Base-by-base conservation (phyloP, 2,888 invertebrate genomes). In the Clostera curtula region DNA sequence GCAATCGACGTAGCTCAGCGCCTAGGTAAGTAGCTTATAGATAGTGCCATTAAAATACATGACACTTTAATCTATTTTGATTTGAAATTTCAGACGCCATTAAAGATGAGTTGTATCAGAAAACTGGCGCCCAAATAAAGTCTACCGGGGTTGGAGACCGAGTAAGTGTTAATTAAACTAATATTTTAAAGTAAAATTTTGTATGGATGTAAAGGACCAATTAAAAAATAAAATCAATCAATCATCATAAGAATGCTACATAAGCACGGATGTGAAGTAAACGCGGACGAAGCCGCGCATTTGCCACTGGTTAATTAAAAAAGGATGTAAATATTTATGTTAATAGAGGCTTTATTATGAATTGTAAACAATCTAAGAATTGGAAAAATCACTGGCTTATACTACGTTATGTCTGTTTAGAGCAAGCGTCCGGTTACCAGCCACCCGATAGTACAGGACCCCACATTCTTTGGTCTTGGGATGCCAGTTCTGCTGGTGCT, bases 141-240 rank as follows among this genome's bases (percentile, higher is more conserved):
- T 85, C 88, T 14, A 90, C 91, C 11, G 94, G 93, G 16, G 89
- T 95, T 30, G 95, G 95, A 12, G 91, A 93, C 55, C 89, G 90
- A 85, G 93, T 93, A 79, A 86, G 73, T 32, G n/a, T n/a, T n/a
- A n/a, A n/a, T n/a, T n/a, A n/a, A n/a, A n/a, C n/a, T n/a, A n/a
- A n/a, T n/a, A n/a, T n/a, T n/a, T n/a, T n/a, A n/a, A n/a, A n/a
- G n/a, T n/a, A n/a, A n/a, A n/a, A n/a, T n/a, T n/a, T n/a, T n/a
- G n/a, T n/a, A n/a, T n/a, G n/a, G n/a, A n/a, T n/a, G n/a, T n/a
- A n/a, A n/a, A n/a, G n/a, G n/a, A n/a, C n/a, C n/a, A n/a, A n/a
- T n/a, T n/a, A n/a, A n/a, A n/a, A n/a, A n/a, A n/a, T n/a, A n/a
- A n/a, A n/a, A n/a, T n/a, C n/a, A n/a, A n/a, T n/a, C n/a, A n/a